Evolutionary conservation across 2,113 vertebrate genomes (phyloP).

Genomic region (Sisor rabdophorus): DNA sequence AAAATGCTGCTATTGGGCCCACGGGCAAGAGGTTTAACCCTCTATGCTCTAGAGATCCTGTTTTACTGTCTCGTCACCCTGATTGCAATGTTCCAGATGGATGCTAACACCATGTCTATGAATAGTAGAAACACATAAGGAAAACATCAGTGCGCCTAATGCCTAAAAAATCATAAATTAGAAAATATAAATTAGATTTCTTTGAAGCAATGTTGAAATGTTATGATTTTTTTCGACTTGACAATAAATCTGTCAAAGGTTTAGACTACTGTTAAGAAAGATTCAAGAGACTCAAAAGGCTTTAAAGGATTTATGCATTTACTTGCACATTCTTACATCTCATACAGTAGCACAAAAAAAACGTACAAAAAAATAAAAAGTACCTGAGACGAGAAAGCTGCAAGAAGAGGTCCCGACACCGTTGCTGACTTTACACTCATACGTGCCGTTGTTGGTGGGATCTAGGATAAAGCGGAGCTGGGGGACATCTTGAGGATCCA

Average conservation of each 20-base stretch:
- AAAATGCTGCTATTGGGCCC: too few species aligned
- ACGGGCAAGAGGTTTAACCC: too few species aligned
- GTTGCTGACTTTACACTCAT: conserved; percentile 89
- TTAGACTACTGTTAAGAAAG: neutral
- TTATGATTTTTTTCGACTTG: neutral
- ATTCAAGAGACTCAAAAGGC: neutral
- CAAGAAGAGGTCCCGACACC: conserved; percentile 82
- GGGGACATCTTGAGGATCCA: conserved; percentile 77
- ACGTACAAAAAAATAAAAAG: too few species aligned
- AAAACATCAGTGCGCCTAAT: too few species aligned
- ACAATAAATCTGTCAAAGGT: neutral
- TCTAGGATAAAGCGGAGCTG: conserved; percentile 84
- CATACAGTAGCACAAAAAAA: neutral
- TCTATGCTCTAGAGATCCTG: too few species aligned
- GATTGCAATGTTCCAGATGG: too few species aligned
- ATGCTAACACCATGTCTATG: too few species aligned
- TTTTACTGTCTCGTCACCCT: too few species aligned
- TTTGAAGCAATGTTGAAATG: neutral
- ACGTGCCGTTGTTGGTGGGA: conserved; percentile 79
- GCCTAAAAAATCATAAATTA: too few species aligned
- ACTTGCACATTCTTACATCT: too few species aligned
- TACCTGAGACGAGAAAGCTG: conserved; percentile 89
- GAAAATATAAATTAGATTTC: neutral
- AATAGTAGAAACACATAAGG: too few species aligned
- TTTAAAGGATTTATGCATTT: too few species aligned